Base-by-base conservation (phyloP, 2,888 invertebrate genomes). In the Rosalia funebris region DNA sequence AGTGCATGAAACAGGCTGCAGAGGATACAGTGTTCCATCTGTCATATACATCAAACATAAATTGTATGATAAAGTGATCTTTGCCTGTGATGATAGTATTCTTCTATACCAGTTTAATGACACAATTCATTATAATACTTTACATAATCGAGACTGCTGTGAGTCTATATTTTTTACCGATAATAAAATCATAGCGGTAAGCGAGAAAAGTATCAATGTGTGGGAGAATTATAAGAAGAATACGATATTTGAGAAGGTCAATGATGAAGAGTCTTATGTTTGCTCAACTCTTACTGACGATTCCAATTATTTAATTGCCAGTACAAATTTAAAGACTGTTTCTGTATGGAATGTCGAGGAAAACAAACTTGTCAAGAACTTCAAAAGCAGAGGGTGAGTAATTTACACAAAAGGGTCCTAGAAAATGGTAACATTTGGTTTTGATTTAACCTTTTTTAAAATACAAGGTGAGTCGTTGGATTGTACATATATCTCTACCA, bases 271-370 rank as follows among this genome's bases (percentile, higher is more conserved):
- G 12, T 53, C 59, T 12, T 46, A 52, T 2, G 46, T 66, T 31
- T 69, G 67, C 19, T 62, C 66, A 1, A 64, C 67, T 10, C 31
- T 69, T n/a, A 69, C 70, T 3, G 47, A 79, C 34, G 83, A 84
- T 66, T 80, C 81, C 1, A 71, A 76, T 37, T 83, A 81, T 68
- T 71, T 84, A 47, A 78, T 84, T 36, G 74, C 79, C 39, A 82
- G 79, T 11, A 81, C 83, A 45, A 79, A 80, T 2, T 76, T 77
- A 57, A 78, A 81, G 42, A 78, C 74, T n/a, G 77, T 84, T 19
- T 78, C 76, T 39, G 79, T 84, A 55, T 82, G 80, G 77, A 73
- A 82, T 60, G 69, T 79, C 14, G 71, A 62, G 19, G 54, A 64
- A 31, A 39, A 52, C 25, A 58, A 53, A 12, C 41, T 69, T 19